A percentile compares a stretch with the other conserved stretches of the same genome.
These are phyloP conservation scores for Drosophila crucigera DNA, from an alignment of 2,888 invertebrate genomes.

Conservation along the genomic window DNA sequence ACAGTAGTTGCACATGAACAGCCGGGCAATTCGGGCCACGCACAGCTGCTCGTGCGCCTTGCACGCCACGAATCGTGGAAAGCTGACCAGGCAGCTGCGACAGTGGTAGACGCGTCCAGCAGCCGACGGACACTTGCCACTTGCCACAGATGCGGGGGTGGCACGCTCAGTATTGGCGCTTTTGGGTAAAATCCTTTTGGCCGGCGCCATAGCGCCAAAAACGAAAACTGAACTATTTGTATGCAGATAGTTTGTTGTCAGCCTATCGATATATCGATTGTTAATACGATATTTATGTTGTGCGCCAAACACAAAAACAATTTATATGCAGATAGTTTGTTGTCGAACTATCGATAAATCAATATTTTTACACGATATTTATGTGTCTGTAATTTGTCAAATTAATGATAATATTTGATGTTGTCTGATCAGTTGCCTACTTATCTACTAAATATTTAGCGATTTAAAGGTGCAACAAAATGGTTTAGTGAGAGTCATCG, in stretches of 20 bases:
- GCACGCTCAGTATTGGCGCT: not conserved
- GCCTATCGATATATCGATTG: slow-evolving; percentile 10
- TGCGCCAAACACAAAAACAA: not conserved
- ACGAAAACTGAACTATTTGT: not conserved
- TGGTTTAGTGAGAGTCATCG: not conserved
- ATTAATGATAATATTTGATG: not conserved
- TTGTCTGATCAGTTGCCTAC: not conserved
- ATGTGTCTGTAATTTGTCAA: not conserved
- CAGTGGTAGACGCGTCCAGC: slow-evolving; percentile 50
- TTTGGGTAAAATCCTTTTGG: slow-evolving; percentile 40
- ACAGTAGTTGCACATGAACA: slow-evolving; percentile 61
- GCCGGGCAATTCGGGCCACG: slow-evolving; percentile 31
- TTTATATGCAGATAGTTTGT: not conserved
- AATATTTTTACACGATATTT: not conserved
- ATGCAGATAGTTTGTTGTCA: not conserved
- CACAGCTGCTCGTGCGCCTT: slow-evolving; percentile 61
- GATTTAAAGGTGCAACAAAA: not conserved
- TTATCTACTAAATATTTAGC: not conserved
- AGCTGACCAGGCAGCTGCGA: slow-evolving; percentile 45
- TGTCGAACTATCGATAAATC: slow-evolving; percentile 5
- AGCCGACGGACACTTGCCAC: not conserved
- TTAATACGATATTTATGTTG: not conserved
- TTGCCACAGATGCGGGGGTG: not conserved
- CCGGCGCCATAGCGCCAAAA: not conserved
- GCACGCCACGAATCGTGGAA: slow-evolving; percentile 46